These are phyloP conservation scores for Harpalus rubripes DNA, from an alignment of 2,888 invertebrate species.

Conservation along the genomic window DNA sequence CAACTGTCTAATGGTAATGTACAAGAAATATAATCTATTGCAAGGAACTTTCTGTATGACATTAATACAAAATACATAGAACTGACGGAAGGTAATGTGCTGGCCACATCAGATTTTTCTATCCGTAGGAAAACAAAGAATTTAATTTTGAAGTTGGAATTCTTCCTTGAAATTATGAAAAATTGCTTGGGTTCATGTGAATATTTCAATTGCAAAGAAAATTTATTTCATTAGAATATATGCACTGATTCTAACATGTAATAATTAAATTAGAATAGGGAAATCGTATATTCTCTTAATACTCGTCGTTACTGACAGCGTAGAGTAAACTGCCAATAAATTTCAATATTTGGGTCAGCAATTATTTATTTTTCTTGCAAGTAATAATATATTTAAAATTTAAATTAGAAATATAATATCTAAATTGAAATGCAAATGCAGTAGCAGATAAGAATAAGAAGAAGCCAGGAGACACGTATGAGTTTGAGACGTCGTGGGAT, in stretches of 20 bases:
- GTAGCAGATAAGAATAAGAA: neutral
- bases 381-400: neutral
- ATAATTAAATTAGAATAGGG: neutral
- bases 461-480: neutral
- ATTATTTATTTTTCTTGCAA: neutral
- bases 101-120: too few species aligned
- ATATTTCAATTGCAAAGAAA: too few species aligned
- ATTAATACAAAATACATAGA: too few species aligned
- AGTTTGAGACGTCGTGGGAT: neutral
- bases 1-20: too few species aligned
- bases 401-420: neutral
- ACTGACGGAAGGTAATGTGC: too few species aligned
- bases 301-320: neutral
- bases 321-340: neutral
- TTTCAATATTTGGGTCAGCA: constrained; percentile 11
- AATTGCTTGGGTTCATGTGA: too few species aligned
- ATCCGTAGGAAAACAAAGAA: too few species aligned
- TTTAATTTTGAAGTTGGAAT: too few species aligned
- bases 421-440: neutral
- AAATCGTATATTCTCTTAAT: constrained; percentile 1
- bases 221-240: neutral
- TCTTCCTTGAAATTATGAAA: too few species aligned
- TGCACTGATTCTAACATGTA: neutral
- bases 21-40: too few species aligned
- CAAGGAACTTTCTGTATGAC: too few species aligned